phyloP scores from a whole-genome alignment of 2,797 vertebrate genomes.

The Balearica regulorum region DNA sequence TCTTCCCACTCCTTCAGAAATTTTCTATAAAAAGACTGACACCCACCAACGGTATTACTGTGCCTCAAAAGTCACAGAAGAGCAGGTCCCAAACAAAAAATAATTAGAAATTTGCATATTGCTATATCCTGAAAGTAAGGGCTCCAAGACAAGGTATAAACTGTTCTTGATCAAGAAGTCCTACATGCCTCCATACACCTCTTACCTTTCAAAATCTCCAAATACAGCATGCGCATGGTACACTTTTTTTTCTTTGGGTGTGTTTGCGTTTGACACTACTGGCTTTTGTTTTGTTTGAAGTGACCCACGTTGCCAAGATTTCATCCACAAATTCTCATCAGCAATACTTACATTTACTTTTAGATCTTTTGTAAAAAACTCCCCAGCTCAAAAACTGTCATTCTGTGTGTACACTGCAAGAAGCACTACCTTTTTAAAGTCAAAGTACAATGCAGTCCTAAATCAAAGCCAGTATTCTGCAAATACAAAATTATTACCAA shows the following conservation, averaged over 20 bases:
- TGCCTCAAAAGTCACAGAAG: not conserved
- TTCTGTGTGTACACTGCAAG: fast-evolving
- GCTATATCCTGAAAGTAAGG: not conserved
- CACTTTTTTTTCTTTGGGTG: fast-evolving
- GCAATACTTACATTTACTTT: not conserved
- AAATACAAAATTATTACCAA: not conserved
- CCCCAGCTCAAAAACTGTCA: not conserved
- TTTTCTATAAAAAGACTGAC: not conserved
- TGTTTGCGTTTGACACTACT: not conserved
- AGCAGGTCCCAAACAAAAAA: not conserved
- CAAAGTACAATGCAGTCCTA: not conserved
- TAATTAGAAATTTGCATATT: not conserved
- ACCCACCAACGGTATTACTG: not conserved
- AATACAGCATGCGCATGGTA: fast-evolving
- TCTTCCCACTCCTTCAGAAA: not conserved
- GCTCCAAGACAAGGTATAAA: not conserved
- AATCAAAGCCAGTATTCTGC: not conserved
- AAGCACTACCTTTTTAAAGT: not conserved
- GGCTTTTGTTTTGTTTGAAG: not conserved
- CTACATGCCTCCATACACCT: not conserved
- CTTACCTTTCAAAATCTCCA: not conserved
- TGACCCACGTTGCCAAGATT: not conserved
- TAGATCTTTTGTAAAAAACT: not conserved
- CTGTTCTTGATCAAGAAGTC: not conserved
- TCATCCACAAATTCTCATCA: not conserved